phyloP scores from a whole-genome alignment of 2,113 vertebrate species.

The Syngnathus floridae region DNA sequence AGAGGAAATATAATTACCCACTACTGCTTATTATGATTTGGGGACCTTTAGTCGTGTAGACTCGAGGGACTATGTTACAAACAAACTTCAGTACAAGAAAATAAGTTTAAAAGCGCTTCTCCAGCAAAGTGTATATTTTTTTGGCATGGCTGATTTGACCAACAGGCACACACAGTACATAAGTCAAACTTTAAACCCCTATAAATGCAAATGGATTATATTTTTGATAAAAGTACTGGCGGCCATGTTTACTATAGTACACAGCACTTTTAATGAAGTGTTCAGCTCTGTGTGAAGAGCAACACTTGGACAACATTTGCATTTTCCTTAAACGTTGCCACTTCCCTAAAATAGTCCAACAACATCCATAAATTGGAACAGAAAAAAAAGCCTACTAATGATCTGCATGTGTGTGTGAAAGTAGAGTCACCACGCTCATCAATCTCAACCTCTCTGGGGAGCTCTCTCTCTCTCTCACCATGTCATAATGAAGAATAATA shows the following conservation, averaged over 20 bases:
- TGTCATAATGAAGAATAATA: conserved; percentile 15
- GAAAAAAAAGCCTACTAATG: conserved; percentile 20
- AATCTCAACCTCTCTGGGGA: conserved; percentile 17
- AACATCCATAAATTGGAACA: conserved; percentile 13
- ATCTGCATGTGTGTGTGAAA: conserved; percentile 10
- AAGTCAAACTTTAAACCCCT: neutral
- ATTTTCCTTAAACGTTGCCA: too few relatives aligned
- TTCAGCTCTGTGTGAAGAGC: neutral
- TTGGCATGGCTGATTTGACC: neutral
- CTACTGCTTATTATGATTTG: neutral
- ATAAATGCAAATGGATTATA: neutral
- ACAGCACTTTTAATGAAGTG: neutral
- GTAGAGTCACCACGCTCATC: conserved; percentile 11
- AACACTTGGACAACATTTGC: neutral
- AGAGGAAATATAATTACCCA: neutral
- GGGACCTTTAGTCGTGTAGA: neutral
- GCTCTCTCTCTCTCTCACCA: conserved; percentile 24
- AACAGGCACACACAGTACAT: neutral
- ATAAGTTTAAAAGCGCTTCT: neutral
- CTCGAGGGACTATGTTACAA: neutral
- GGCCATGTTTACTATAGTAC: too few relatives aligned
- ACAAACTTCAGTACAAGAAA: neutral
- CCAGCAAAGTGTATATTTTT: neutral
- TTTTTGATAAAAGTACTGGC: neutral
- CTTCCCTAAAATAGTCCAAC: too few relatives aligned